Conservation (phyloP, 2,113 vertebrate genomes). For the rat (Rattus norvegicus) region GRCr8 NC_086035.1:64279001-64279500, state of each 20-base stretch:
- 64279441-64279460: not conserved
- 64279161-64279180: not conserved
- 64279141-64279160: not conserved
- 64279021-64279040: not conserved
- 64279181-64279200: not conserved
- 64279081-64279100: not conserved
- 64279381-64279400: not conserved
- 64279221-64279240: not conserved
- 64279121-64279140: not conserved
- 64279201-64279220: not conserved
- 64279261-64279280: not conserved
- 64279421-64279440: not conserved
- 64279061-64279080: not conserved
- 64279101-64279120: not conserved
- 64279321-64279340: not conserved
- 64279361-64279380: accelerated
- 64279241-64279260: not conserved
- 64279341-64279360: not conserved
- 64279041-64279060: not conserved
- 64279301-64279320: not conserved
- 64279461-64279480: not conserved
- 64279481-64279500: not conserved
- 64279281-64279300: not conserved
- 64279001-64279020: not conserved
- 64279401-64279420: not conserved